phyloP scores from a whole-genome alignment of 2,888 invertebrate genomes.

The Gonocerus acuteangulatus region DNA sequence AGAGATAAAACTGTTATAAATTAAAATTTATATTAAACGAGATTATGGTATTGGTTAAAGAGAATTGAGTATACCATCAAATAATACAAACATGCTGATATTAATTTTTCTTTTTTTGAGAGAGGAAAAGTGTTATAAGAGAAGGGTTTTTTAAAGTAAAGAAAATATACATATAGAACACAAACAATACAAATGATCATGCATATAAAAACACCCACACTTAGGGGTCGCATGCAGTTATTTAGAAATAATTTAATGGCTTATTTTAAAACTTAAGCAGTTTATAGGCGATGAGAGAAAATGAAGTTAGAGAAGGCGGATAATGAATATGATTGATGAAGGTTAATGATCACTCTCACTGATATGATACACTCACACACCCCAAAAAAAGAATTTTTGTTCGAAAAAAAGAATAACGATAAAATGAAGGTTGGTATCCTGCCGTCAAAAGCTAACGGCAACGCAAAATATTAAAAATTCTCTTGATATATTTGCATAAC shows the following conservation, averaged over 20 bases:
- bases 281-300: not conserved
- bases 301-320: conserved; percentile 11
- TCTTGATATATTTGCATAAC: conserved; percentile 1
- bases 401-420: not conserved
- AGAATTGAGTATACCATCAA: too few relatives aligned
- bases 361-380: conserved; percentile 5
- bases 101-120: too few relatives aligned
- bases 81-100: too few relatives aligned
- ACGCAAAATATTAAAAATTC: conserved; percentile 5
- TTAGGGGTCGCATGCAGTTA: conserved; percentile 5
- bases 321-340: conserved; percentile 19
- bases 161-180: too few relatives aligned
- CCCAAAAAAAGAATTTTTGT: not conserved
- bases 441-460: conserved; percentile 6
- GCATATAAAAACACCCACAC: not conserved
- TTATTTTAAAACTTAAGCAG: conserved; percentile 14
- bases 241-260: conserved; percentile 8
- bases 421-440: conserved; percentile 19
- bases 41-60: too few relatives aligned
- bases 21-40: too few relatives aligned
- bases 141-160: too few relatives aligned
- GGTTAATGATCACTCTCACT: conserved; percentile 13
- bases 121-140: too few relatives aligned
- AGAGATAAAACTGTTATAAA: too few relatives aligned
- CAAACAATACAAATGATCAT: conserved; percentile 5